Conservation (phyloP, 1,140 invertebrate genomes). For the Leguminivora glycinivorella region DNA sequence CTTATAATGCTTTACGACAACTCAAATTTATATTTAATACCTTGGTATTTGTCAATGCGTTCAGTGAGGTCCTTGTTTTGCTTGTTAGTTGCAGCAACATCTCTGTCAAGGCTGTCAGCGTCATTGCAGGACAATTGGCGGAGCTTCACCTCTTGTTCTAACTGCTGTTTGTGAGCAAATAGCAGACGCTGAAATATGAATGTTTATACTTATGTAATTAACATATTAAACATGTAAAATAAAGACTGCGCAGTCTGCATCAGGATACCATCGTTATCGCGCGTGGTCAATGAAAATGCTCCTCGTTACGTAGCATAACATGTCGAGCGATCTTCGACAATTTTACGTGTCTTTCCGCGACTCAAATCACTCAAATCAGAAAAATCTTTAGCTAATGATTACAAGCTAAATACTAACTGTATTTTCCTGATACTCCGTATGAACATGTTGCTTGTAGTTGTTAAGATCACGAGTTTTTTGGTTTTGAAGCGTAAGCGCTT, state of each 20-base stretch:
- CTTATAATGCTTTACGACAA: no score
- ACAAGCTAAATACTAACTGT: slow-evolving; percentile 61
- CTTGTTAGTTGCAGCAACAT: slow-evolving; percentile 77
- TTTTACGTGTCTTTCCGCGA: no score
- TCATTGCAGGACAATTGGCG: slow-evolving; percentile 75
- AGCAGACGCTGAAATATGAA: slow-evolving; percentile 70
- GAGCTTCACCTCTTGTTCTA: slow-evolving; percentile 82
- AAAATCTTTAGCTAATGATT: no score
- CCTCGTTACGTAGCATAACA: no score
- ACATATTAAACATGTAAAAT: no score
- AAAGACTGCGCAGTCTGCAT: no score
- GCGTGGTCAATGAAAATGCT: no score
- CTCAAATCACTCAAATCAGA: neutral
- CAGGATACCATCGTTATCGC: no score
- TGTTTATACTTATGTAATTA: neutral
- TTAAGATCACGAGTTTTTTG: slow-evolving; percentile 74
- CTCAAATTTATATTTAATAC: no score
- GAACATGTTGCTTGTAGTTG: slow-evolving; percentile 78
- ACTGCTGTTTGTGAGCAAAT: slow-evolving; percentile 80
- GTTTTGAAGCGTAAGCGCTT: slow-evolving; percentile 59
- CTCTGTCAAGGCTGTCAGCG: slow-evolving; percentile 73
- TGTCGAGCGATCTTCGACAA: no score
- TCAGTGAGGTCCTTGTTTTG: slow-evolving; percentile 71
- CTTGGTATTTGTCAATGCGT: slow-evolving; percentile 70
- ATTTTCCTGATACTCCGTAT: slow-evolving; percentile 79